phyloP scores from a whole-genome alignment of 2,113 vertebrate genomes.

The Carollia perspicillata region DNA sequence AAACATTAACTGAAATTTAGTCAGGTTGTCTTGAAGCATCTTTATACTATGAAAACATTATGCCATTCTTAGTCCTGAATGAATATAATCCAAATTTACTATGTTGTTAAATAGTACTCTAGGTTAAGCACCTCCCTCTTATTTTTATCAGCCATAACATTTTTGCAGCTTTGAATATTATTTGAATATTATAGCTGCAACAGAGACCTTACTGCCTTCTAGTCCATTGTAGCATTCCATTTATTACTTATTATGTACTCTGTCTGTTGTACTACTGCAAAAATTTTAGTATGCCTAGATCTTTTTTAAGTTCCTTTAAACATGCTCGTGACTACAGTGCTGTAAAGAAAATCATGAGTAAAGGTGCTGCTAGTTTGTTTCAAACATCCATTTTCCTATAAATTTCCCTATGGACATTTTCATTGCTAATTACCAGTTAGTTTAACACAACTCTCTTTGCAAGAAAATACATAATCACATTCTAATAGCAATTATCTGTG shows the following conservation, averaged over 20 bases:
- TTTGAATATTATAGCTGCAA: background rate
- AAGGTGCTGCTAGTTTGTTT: background rate
- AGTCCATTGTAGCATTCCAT: background rate
- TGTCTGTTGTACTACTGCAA: slow-evolving; percentile 16
- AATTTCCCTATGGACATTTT: background rate
- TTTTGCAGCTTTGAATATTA: background rate
- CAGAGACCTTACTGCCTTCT: background rate
- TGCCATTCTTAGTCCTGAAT: background rate
- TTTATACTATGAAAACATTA: slow-evolving; percentile 4
- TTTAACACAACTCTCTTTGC: background rate
- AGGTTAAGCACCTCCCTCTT: background rate
- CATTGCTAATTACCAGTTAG: background rate
- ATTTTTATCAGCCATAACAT: background rate
- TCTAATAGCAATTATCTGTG: background rate
- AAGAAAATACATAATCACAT: background rate
- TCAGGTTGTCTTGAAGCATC: background rate
- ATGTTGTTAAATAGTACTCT: slow-evolving; percentile 8
- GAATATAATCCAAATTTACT: slow-evolving; percentile 39
- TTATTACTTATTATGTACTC: background rate
- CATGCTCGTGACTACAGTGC: background rate
- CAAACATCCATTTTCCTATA: background rate
- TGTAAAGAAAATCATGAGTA: slow-evolving; percentile 32
- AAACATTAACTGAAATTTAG: slow-evolving; percentile 23
- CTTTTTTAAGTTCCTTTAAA: background rate
- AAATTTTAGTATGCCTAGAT: slow-evolving; percentile 10